Conservation (phyloP, 2,113 vertebrate species). For the Crotophaga sulcirostris region DNA sequence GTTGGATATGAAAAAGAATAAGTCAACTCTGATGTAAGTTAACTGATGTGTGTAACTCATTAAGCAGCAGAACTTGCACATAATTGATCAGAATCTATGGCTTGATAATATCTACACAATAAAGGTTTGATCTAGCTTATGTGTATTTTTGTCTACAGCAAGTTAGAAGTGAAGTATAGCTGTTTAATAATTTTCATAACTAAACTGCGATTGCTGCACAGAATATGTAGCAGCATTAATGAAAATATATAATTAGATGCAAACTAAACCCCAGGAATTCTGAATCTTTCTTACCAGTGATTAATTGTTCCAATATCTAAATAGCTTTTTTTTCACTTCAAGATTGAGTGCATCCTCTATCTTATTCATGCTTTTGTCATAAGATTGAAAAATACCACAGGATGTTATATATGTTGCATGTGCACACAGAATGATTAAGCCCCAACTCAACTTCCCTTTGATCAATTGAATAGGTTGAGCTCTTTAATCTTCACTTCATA, state of each 20-base stretch:
- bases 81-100: neutral
- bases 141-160: neutral
- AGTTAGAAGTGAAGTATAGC: neutral
- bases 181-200: neutral
- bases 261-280: neutral
- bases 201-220: neutral
- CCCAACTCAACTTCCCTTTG: neutral
- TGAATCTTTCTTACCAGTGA: neutral
- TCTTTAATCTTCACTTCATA: constrained; percentile 14
- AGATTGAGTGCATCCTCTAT: neutral
- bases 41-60: no score
- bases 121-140: neutral
- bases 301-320: neutral
- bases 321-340: neutral
- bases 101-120: neutral
- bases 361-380: neutral
- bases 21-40: neutral
- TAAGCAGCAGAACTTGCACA: neutral
- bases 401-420: neutral
- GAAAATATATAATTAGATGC: neutral
- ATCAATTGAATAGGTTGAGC: neutral
- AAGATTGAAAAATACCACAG: neutral
- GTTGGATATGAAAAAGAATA: neutral
- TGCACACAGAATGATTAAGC: neutral
- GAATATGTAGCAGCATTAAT: neutral